phyloP scores from a whole-genome alignment of 2,797 vertebrate genomes.

The Acanthurus leucopareius region DNA sequence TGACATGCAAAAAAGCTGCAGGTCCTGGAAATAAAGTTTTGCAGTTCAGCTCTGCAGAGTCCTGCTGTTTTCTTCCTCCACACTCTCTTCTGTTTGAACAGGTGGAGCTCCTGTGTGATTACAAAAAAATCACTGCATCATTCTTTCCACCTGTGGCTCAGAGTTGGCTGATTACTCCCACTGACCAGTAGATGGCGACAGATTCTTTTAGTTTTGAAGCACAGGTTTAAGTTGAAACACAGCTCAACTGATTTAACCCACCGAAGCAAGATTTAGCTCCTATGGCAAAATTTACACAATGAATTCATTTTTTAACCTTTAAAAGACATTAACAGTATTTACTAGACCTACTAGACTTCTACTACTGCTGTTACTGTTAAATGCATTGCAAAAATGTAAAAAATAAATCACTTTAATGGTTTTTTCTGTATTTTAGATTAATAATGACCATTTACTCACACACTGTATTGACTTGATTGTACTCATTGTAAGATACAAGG shows the following conservation, averaged over 20 bases:
- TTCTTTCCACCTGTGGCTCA: slow-evolving; percentile 51
- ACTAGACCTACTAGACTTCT: background rate
- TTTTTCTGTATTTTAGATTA: no score
- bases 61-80: background rate
- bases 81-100: background rate
- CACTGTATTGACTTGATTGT: no score
- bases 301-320: background rate
- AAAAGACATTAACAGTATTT: background rate
- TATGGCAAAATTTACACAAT: background rate
- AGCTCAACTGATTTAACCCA: no score
- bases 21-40: no score
- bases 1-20: background rate
- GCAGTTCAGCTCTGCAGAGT: background rate
- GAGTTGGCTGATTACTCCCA: background rate
- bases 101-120: background rate
- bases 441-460: no score
- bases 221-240: background rate
- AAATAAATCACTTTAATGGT: no score
- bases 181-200: slow-evolving; percentile 67
- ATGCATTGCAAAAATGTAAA: no score
- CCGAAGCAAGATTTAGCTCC: no score
- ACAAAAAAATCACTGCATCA: slow-evolving; percentile 13
- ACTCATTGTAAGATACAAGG: no score
- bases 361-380: background rate
- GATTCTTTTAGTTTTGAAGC: slow-evolving; percentile 2